phyloP scores from a whole-genome alignment of 2,888 invertebrate species.

The Eristalis intricaria region DNA sequence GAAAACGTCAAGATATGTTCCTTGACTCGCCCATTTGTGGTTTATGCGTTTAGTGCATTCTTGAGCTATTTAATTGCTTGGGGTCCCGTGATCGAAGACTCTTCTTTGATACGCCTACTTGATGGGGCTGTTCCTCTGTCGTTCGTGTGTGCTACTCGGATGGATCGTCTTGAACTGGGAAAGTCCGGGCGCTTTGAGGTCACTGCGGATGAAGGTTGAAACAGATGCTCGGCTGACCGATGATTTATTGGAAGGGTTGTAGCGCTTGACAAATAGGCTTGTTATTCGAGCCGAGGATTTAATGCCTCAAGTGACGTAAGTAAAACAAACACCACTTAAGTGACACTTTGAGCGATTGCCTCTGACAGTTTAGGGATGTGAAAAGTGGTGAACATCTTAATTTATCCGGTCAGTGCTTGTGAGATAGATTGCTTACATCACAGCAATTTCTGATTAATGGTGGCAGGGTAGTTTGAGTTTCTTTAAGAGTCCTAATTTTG shows the following conservation, averaged over 20 bases:
- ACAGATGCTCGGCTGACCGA: constrained; percentile 4
- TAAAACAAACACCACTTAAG: constrained; percentile 35
- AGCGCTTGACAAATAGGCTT: constrained; percentile 42
- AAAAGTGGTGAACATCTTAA: not conserved
- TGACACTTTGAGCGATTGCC: not conserved
- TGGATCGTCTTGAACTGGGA: not conserved
- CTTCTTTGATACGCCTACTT: constrained; percentile 48
- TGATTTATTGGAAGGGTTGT: constrained; percentile 25
- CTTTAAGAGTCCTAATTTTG: too few species aligned
- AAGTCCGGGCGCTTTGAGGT: not conserved
- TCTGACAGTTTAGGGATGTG: not conserved
- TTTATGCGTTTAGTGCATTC: constrained; percentile 55
- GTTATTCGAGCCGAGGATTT: constrained; percentile 40
- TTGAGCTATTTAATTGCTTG: constrained; percentile 42
- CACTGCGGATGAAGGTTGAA: not conserved
- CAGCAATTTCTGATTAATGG: not conserved
- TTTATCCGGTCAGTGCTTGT: not conserved
- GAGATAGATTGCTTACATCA: not conserved
- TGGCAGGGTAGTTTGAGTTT: too few species aligned
- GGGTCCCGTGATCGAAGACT: constrained; percentile 32
- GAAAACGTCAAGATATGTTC: constrained; percentile 41
- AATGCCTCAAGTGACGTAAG: constrained; percentile 12
- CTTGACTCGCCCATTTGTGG: constrained; percentile 65
- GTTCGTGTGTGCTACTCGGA: not conserved
- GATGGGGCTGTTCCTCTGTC: not conserved